Percentiles rank a stretch among this genome's conserved stretches.
Evolutionary conservation across 2,888 invertebrate genomes (phyloP).

Genomic region (Nemotelus nigrinus): DNA sequence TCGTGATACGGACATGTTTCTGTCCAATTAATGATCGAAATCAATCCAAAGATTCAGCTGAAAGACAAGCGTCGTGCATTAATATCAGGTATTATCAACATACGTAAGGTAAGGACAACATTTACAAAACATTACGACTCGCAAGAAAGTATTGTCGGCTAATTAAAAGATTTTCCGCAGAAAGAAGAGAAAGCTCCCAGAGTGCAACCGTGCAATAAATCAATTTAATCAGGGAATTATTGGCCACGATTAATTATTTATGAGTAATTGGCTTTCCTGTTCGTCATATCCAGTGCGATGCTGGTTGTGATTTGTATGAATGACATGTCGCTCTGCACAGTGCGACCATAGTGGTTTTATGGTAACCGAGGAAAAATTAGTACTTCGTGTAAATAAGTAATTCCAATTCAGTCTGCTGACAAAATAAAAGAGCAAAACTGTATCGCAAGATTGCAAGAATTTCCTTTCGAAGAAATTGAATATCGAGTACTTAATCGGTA

Average conservation of each 20-base stretch:
- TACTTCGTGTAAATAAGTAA: slow-evolving; percentile 34
- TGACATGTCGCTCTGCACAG: slow-evolving; percentile 22
- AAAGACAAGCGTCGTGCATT: slow-evolving; percentile 35
- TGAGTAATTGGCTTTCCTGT: slow-evolving; percentile 48
- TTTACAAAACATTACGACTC: background rate
- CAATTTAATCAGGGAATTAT: slow-evolving; percentile 46
- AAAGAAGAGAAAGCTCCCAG: slow-evolving; percentile 40
- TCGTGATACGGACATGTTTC: slow-evolving; percentile 33
- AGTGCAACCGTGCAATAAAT: slow-evolving; percentile 47
- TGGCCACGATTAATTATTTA: slow-evolving; percentile 50
- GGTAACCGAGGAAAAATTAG: slow-evolving; percentile 22
- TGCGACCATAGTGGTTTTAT: background rate
- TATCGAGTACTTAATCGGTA: too few relatives aligned
- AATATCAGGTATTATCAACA: slow-evolving; percentile 22
- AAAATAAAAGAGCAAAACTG: background rate
- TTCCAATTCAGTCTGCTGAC: slow-evolving; percentile 1
- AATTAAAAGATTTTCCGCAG: slow-evolving; percentile 47
- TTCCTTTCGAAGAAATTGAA: slow-evolving; percentile 3
- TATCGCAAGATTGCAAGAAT: slow-evolving; percentile 4
- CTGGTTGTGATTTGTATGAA: slow-evolving; percentile 34
- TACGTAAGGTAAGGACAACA: slow-evolving; percentile 22
- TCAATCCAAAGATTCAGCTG: slow-evolving; percentile 36
- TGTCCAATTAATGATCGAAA: slow-evolving; percentile 43
- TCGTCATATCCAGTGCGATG: slow-evolving; percentile 25
- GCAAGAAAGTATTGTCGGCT: slow-evolving; percentile 24